Base-by-base conservation (phyloP, 2,113 vertebrate species). In the Pelmatolapia mariae region DNA sequence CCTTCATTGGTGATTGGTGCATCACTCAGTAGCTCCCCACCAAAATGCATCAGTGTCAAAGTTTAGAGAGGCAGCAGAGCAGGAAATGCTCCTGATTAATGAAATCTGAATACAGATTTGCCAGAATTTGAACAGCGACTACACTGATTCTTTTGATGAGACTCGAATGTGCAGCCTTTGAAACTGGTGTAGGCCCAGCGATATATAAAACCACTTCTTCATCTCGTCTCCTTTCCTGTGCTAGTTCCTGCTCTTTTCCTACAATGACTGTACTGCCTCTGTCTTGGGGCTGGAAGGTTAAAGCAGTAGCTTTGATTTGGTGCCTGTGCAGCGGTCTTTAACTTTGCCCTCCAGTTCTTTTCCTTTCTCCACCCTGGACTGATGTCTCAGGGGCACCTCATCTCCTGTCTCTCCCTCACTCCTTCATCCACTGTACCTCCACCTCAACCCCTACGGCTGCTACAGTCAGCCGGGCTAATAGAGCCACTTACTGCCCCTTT, bases 401-500 rank as follows among this genome's bases (percentile, higher is more conserved):
- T 93, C 91, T 92, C 85, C 93, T 87, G 90, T 86, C 87, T 90
- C 83, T 43, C 40, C 76, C 78, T 45, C 82, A n/a, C 90, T 93
- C 85, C 87, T 87, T 90, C 92, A 92, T 90, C 88, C 83, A 76
- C 78, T 84, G 63, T 43, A 36, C 92, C 82, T 89, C 80, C 87
- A 87, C 79, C 87, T 90, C 82, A 24, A 68, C 82, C 89, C 92
- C 92, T 92, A 56, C 76, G 89, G 93, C 89, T 86, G 84, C 92
- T 56, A 81, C 86, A 91, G 93, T 92, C 87, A 80, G 85, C 85
- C 47, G n/a, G 91, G 89, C 93, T 96, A 96, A 96, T 96, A 94
- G 94, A 95, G 93, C 93, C 95, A 95, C 95, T 96, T 96, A 95
- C 94, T 94, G 90, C 89, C 91, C 93, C 93, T 96, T 96, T 95